Base-by-base conservation (phyloP, 2,797 vertebrate species). In the Tinamus major region DNA sequence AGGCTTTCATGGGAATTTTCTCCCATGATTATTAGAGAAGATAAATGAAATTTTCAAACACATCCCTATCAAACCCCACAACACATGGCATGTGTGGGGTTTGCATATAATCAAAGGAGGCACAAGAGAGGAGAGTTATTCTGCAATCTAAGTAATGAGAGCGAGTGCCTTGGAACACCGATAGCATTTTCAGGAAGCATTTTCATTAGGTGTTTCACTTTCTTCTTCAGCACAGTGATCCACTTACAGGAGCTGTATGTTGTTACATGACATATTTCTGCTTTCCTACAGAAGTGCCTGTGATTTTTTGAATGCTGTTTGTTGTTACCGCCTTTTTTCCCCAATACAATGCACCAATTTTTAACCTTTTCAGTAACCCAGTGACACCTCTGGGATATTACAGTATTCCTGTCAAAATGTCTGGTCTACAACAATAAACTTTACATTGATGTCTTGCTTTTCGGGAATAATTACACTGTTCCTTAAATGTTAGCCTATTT, bases 381-480 rank as follows among this genome's bases (percentile, higher is more conserved):
- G 72, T 97, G 93, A 92, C 94, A 92, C 92, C 94, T 93, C 94
- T 89, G 94, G 94, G 90, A 93, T 94, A 93, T 95, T 88, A 93
- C 94, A 94, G 84, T 89, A 87, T 95, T 96, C 94, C 94, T 97
- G 97, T 97, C 97, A 97, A 97, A 97, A 97, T 84, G 94, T 93
- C 92, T 87, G 93, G 49, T 90, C 91, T 83, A 90, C 93, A 96
- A 96, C 96, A 96, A 96, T 97, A 98, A 98, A 98, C 96, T 98
- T 97, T 97, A 96, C 95, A 97, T 95, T 97, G 97, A 98, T 97
- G 97, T 97, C 97, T 98, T 98, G 97, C 97, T 98, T 98, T 98
- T 98, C 84, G 48, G 96, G 97, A 98, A 97, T 97, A 98, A 98
- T 98, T 97, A 98, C 96, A 96, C 92, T 67, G 90, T 94, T 97